These are phyloP conservation scores for Manacus vitellinus DNA, from an alignment of 2,113 vertebrate species.

Conservation along the genomic window DNA sequence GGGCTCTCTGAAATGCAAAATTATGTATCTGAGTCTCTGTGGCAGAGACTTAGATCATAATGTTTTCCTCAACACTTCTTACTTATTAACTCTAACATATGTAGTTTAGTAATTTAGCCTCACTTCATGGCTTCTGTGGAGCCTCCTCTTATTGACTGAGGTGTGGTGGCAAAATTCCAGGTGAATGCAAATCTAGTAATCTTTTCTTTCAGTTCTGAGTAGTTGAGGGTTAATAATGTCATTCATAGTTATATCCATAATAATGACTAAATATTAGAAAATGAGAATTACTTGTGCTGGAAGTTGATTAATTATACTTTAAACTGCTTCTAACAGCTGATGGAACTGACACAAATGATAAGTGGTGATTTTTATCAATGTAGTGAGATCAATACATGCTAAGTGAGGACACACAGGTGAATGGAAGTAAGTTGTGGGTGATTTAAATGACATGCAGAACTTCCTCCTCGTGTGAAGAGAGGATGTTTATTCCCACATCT, in stretches of 20 bases:
- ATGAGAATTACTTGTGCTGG: neutral
- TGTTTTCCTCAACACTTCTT: neutral
- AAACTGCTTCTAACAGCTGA: slow-evolving; percentile 3
- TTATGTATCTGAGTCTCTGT: neutral
- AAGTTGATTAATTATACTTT: slow-evolving; percentile 16
- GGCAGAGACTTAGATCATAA: neutral
- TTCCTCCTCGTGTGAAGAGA: neutral
- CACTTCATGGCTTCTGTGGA: neutral
- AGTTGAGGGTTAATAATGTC: neutral
- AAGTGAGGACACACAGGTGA: neutral
- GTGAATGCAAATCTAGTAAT: neutral
- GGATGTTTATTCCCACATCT: neutral
- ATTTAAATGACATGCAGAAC: neutral
- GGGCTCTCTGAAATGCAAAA: neutral
- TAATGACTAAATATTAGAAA: neutral
- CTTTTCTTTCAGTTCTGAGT: neutral
- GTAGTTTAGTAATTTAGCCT: neutral
- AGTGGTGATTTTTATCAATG: neutral
- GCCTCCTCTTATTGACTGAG: neutral
- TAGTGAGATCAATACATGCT: neutral
- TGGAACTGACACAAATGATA: neutral
- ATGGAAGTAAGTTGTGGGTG: neutral
- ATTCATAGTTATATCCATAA: neutral
- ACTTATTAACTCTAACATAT: neutral
- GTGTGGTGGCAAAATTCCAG: neutral